phyloP scores from a whole-genome alignment of 2,113 vertebrate species.

The Macquaria ambigua region DNA sequence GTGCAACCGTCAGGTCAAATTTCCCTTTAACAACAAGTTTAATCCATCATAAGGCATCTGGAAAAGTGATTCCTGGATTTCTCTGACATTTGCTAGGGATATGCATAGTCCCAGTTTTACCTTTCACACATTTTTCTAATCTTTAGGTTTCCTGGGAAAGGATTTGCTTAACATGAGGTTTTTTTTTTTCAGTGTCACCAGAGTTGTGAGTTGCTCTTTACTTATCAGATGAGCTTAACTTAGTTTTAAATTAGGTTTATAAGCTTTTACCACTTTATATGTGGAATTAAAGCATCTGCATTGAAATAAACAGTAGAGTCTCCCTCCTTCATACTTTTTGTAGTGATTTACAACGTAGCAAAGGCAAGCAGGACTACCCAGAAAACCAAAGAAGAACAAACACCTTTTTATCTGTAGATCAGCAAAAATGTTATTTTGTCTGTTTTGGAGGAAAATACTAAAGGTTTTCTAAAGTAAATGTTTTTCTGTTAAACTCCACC shows the following conservation, averaged over 20 bases:
- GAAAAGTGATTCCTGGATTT: slow-evolving; percentile 31
- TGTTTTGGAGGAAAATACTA: slow-evolving; percentile 10
- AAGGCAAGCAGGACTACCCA: neutral
- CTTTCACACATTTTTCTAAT: slow-evolving; percentile 1
- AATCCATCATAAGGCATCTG: slow-evolving; percentile 21
- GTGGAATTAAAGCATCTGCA: neutral
- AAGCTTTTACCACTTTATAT: neutral
- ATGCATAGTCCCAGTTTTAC: neutral
- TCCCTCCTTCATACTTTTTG: neutral
- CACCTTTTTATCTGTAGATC: slow-evolving; percentile 25
- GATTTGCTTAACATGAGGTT: neutral
- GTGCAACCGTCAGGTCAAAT: slow-evolving; percentile 11
- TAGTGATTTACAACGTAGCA: neutral
- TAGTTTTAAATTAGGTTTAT: neutral
- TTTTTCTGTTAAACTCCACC: slow-evolving; percentile 44
- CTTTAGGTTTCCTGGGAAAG: slow-evolving; percentile 34
- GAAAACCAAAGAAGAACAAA: slow-evolving; percentile 40
- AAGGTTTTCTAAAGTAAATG: slow-evolving; percentile 41
- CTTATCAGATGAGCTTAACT: neutral
- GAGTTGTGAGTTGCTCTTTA: neutral
- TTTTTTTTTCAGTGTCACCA: slow-evolving; percentile 16
- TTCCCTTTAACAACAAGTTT: neutral
- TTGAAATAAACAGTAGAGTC: neutral
- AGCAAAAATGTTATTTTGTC: slow-evolving; percentile 30
- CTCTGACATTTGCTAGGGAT: slow-evolving; percentile 11